A percentile compares a stretch with the other conserved stretches of the same genome.
These are phyloP conservation scores for Callocephalon fimbriatum DNA, from an alignment of 2,113 vertebrate genomes.

Conservation along the genomic window DNA sequence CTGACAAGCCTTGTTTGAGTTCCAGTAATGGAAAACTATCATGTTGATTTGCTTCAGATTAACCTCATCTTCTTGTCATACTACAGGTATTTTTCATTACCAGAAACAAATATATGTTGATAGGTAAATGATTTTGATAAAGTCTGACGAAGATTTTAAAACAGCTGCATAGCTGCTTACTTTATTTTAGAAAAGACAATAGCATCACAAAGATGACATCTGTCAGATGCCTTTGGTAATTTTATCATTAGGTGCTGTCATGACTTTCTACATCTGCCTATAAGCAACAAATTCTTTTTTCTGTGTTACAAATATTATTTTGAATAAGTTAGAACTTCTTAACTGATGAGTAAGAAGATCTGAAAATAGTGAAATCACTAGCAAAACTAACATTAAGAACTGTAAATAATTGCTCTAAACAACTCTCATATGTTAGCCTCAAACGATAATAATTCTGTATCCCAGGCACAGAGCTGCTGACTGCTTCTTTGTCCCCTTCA, in stretches of 20 bases:
- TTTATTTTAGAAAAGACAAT: slow-evolving; percentile 22
- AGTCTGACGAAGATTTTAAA: slow-evolving; percentile 65
- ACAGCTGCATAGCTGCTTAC: slow-evolving; percentile 30
- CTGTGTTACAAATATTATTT: background rate
- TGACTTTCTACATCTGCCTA: slow-evolving; percentile 19
- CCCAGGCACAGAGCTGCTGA: background rate
- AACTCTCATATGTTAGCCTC: background rate
- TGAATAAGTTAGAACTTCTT: background rate
- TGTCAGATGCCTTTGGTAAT: slow-evolving; percentile 47
- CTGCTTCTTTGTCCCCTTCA: background rate
- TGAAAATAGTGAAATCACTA: background rate
- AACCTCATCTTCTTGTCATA: slow-evolving; percentile 72
- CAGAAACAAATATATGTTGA: slow-evolving; percentile 57
- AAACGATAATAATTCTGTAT: background rate
- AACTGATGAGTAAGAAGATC: background rate
- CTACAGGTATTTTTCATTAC: slow-evolving; percentile 58
- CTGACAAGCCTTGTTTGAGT: slow-evolving; percentile 59
- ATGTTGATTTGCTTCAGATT: slow-evolving; percentile 68
- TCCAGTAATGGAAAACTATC: slow-evolving; percentile 66
- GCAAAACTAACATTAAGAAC: background rate
- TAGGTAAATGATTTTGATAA: slow-evolving; percentile 66
- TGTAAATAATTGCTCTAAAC: background rate
- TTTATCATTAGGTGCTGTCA: slow-evolving; percentile 27
- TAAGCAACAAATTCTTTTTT: background rate
- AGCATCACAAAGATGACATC: slow-evolving; percentile 35